Percentiles rank a stretch among this genome's conserved stretches.
Evolutionary conservation across 92 coral and sea anemone species (phyloP).

Genomic region (Zoanthus sociatus): DNA sequence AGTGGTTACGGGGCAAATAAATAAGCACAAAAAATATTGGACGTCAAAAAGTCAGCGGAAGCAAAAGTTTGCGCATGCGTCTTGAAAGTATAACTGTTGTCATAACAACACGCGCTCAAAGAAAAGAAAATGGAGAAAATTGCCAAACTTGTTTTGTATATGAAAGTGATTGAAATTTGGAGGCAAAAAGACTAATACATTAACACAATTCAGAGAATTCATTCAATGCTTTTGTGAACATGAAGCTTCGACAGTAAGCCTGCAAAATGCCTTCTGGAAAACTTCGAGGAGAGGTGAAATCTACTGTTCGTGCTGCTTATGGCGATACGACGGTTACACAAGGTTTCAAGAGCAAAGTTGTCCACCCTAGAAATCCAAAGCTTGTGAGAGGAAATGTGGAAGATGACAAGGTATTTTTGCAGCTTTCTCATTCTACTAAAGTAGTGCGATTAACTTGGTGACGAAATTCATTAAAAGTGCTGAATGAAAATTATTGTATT

Average conservation of each 20-base stretch:
- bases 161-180: background rate
- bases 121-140: constrained; percentile 30
- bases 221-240: background rate
- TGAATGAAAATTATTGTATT: too few relatives aligned
- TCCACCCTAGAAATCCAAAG: constrained; percentile 96
- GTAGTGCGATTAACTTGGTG: background rate
- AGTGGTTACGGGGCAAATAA: too few relatives aligned
- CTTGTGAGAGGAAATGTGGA: constrained; percentile 85
- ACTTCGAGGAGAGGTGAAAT: constrained; percentile 82
- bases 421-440: background rate
- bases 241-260: background rate
- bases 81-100: background rate
- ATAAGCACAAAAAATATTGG: too few relatives aligned
- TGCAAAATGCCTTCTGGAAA: constrained; percentile 71
- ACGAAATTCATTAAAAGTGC: background rate
- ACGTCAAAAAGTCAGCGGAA: constrained; percentile 25
- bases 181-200: background rate
- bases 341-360: constrained; percentile 87
- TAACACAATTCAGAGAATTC: background rate
- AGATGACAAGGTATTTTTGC: constrained; percentile 85
- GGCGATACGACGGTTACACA: constrained; percentile 72
- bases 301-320: constrained; percentile 77
- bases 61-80: constrained; percentile 27
- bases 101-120: constrained; percentile 51
- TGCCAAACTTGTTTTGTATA: background rate